Percentiles rank a stretch among this genome's conserved stretches.
phyloP scores from a whole-genome alignment of 2,888 invertebrate genomes.

The Trichogramma evanescens region DNA sequence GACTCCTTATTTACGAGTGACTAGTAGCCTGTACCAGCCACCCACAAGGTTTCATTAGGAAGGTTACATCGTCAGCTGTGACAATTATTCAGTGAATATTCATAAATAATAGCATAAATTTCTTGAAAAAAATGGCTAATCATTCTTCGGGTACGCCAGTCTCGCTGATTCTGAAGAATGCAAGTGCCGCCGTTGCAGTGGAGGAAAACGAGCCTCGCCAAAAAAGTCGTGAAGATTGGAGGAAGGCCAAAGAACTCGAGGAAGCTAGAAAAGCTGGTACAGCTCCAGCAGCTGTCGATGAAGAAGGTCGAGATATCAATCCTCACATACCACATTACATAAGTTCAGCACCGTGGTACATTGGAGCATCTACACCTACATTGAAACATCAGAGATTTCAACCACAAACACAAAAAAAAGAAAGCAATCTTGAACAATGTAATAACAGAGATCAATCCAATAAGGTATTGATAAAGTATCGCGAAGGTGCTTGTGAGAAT shows the following conservation, averaged over 20 bases:
- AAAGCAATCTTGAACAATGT: slow-evolving; percentile 70
- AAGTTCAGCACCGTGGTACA: slow-evolving; percentile 95
- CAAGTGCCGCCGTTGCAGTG: slow-evolving; percentile 38
- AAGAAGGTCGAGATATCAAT: slow-evolving; percentile 88
- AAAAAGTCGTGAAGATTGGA: slow-evolving; percentile 82
- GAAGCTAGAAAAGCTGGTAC: slow-evolving; percentile 76
- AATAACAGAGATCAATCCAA: slow-evolving; percentile 79
- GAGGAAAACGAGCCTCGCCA: slow-evolving; percentile 68
- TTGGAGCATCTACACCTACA: slow-evolving; percentile 78
- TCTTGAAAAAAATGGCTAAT: slow-evolving; percentile 29
- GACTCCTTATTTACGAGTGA: too few species aligned
- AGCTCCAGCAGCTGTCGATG: slow-evolving; percentile 52
- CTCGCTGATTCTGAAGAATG: slow-evolving; percentile 40
- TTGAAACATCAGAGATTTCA: slow-evolving; percentile 96
- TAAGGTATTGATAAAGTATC: slow-evolving; percentile 68
- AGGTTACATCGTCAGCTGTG: too few species aligned
- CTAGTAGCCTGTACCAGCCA: too few species aligned
- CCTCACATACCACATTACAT: slow-evolving; percentile 99
- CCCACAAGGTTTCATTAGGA: too few species aligned
- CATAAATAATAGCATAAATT: too few species aligned
- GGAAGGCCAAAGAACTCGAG: slow-evolving; percentile 95
- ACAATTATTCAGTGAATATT: too few species aligned
- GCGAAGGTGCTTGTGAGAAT: too few species aligned
- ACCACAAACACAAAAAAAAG: slow-evolving; percentile 70
- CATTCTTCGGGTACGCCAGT: slow-evolving; percentile 37